phyloP scores from a whole-genome alignment of 2,113 vertebrate species.

The Syrrhaptes paradoxus region DNA sequence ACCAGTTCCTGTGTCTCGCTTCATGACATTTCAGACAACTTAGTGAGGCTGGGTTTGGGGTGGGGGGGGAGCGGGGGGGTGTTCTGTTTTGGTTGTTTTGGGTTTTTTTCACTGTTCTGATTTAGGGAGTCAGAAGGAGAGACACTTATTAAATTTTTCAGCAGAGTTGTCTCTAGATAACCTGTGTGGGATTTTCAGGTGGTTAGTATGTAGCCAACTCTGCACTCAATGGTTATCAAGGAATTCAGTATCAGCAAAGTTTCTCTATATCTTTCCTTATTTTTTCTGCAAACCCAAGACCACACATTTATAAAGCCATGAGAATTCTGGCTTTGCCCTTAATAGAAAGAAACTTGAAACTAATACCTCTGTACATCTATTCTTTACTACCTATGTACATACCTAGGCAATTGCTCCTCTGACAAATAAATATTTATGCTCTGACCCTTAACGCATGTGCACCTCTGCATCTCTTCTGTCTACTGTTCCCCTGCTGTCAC shows the following conservation, averaged over 20 bases:
- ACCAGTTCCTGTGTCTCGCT: neutral
- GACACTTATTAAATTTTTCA: neutral
- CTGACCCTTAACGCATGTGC: neutral
- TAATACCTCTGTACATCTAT: neutral
- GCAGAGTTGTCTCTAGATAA: neutral
- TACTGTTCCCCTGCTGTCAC: neutral
- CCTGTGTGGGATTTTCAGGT: neutral
- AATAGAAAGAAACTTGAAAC: neutral
- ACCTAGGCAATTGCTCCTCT: neutral
- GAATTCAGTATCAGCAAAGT: neutral
- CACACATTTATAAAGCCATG: neutral
- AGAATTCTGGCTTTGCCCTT: neutral
- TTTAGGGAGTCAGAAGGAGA: accelerated
- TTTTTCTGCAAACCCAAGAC: neutral
- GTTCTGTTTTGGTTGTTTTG: too few species aligned
- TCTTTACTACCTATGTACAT: neutral
- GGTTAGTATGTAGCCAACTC: neutral
- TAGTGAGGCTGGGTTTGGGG: neutral
- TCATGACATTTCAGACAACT: neutral
- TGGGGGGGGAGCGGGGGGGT: too few species aligned
- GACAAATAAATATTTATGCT: neutral
- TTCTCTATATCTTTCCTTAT: neutral
- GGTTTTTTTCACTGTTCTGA: neutral
- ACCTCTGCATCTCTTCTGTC: neutral
- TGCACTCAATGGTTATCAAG: neutral